These are phyloP conservation scores for rat (Rattus norvegicus) DNA, from an alignment of 2,113 vertebrate genomes.

Conservation along the genomic window DNA sequence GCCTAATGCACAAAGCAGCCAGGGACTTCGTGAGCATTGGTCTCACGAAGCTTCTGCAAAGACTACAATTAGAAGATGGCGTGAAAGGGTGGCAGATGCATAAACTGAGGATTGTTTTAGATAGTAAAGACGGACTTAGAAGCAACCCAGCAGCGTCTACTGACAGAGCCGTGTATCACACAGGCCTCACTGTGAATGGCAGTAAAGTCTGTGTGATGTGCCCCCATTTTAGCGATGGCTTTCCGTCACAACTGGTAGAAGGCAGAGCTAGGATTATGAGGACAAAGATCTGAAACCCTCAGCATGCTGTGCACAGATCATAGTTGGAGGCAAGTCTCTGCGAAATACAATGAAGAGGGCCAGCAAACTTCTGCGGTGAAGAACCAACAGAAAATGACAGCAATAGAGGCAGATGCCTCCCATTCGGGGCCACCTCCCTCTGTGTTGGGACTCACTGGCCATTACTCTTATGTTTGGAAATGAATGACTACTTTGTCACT, in stretches of 20 bases:
- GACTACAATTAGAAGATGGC: not conserved
- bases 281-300: not conserved
- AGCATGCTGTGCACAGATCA: not conserved
- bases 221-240: not conserved
- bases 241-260: not conserved
- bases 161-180: too few species aligned
- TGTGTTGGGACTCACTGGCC: not conserved
- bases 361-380: not conserved
- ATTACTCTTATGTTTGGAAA: not conserved
- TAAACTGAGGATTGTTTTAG: slow-evolving; percentile 17
- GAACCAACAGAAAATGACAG: not conserved
- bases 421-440: not conserved
- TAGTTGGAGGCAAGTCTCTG: not conserved
- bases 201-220: not conserved
- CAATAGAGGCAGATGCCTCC: not conserved
- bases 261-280: not conserved
- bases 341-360: not conserved
- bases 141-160: not conserved
- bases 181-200: not conserved
- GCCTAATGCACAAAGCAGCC: not conserved
- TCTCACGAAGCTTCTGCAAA: not conserved
- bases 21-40: not conserved
- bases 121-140: not conserved
- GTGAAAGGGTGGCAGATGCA: not conserved
- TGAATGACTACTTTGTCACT: not conserved